A percentile compares a stretch with the other conserved stretches of the same genome.
Evolutionary conservation across 2,888 invertebrate genomes (phyloP).

Genomic region (Leucania comma): DNA sequence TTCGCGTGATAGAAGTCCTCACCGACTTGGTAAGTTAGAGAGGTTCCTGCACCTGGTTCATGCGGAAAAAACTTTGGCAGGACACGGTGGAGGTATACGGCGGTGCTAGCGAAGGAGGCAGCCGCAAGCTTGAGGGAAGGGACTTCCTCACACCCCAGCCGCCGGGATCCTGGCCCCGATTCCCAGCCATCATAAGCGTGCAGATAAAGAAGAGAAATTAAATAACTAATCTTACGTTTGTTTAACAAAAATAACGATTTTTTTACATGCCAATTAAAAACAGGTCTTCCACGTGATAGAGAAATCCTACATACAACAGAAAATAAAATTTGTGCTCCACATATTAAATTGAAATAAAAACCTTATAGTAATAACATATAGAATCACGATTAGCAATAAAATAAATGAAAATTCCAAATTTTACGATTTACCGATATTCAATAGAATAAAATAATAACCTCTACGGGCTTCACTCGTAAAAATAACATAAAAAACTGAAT

Average conservation of each 20-base stretch:
- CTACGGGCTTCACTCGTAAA: slow-evolving; percentile 55
- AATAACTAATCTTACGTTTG: too few relatives aligned
- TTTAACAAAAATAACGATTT: background rate
- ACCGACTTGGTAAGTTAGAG: too few relatives aligned
- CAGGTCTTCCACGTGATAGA: background rate
- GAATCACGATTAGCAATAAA: slow-evolving; percentile 59
- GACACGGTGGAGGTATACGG: too few relatives aligned
- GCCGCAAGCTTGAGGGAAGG: too few relatives aligned
- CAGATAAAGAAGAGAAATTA: too few relatives aligned
- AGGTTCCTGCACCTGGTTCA: too few relatives aligned
- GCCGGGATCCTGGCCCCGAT: too few relatives aligned
- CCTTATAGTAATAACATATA: slow-evolving; percentile 52
- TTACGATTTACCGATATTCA: slow-evolving; percentile 64
- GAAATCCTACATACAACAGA: background rate
- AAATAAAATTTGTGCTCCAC: slow-evolving; percentile 30
- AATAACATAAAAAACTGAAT: slow-evolving; percentile 56
- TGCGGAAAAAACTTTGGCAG: too few relatives aligned
- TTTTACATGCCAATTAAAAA: background rate
- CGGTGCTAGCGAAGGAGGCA: too few relatives aligned
- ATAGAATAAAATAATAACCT: slow-evolving; percentile 55
- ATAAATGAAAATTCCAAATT: slow-evolving; percentile 62
- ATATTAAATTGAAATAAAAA: slow-evolving; percentile 63
- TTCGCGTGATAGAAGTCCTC: too few relatives aligned
- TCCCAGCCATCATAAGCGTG: too few relatives aligned
- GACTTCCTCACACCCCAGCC: too few relatives aligned